Conservation (phyloP, 2,888 invertebrate genomes). For the Himalopsyche japonica region DNA sequence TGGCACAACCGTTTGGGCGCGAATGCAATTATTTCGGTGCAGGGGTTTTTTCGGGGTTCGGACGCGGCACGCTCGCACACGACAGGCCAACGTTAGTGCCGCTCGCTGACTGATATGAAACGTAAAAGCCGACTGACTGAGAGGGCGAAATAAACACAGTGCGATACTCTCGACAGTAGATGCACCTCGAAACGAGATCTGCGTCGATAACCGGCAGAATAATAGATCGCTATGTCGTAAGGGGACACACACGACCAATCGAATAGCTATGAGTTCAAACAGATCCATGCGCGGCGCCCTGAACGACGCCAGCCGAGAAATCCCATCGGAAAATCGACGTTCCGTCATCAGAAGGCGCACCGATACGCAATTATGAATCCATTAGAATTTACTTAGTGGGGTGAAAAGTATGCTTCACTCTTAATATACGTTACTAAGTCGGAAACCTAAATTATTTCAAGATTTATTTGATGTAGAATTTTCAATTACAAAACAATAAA, state of each 20-base stretch:
- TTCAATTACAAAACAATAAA: too few relatives aligned
- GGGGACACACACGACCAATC: neutral
- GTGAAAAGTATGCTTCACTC: too few relatives aligned
- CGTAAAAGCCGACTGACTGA: slow-evolving; percentile 6
- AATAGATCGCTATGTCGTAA: slow-evolving; percentile 30
- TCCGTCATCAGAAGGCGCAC: neutral
- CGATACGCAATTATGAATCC: neutral
- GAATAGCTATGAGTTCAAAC: neutral
- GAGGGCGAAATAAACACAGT: slow-evolving; percentile 2
- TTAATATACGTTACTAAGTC: too few relatives aligned
- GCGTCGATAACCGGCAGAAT: slow-evolving; percentile 23
- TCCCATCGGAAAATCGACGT: neutral
- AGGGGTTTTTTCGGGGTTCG: neutral
- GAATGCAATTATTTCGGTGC: neutral
- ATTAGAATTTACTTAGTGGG: too few relatives aligned
- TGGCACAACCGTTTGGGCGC: neutral
- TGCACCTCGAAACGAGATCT: slow-evolving; percentile 22
- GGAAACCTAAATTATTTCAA: too few relatives aligned
- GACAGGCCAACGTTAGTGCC: slow-evolving; percentile 15
- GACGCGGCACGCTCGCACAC: slow-evolving; percentile 2
- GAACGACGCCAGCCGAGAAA: neutral
- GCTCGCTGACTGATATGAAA: slow-evolving; percentile 35
- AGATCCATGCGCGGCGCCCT: neutral
- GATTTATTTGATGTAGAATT: too few relatives aligned
- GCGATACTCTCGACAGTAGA: neutral